These are phyloP conservation scores for Alaudala cheleensis DNA, from an alignment of 2,113 vertebrate species.

Conservation along the genomic window DNA sequence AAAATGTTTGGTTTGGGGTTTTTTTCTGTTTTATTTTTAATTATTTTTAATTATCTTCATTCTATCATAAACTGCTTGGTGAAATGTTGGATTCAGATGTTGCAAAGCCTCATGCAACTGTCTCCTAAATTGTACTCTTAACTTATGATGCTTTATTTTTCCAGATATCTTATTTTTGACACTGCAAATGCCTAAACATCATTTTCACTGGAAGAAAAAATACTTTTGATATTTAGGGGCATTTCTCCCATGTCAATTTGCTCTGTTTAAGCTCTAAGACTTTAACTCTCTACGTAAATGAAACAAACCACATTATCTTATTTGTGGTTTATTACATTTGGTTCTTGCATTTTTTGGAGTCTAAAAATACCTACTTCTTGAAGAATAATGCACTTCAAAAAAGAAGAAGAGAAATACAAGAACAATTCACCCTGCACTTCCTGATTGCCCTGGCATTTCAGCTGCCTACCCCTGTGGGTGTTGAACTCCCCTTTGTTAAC, in stretches of 20 bases:
- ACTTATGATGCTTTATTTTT: not conserved
- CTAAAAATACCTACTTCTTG: not conserved
- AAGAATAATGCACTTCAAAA: not conserved
- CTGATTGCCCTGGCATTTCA: not conserved
- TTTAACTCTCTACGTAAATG: not conserved
- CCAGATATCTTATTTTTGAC: not conserved
- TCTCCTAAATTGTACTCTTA: not conserved
- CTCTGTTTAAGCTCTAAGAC: not conserved
- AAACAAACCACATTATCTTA: not conserved
- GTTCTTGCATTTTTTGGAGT: not conserved
- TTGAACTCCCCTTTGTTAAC: not conserved
- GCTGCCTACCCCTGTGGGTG: not conserved
- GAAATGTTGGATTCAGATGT: not conserved
- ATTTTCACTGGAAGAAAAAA: not conserved
- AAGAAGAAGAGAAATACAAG: not conserved
- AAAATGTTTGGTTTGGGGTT: not conserved
- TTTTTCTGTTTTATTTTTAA: not conserved
- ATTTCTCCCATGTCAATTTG: rapidly evolving
- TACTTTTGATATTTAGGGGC: not conserved
- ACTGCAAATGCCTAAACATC: not conserved
- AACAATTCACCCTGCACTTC: not conserved
- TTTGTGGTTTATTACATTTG: not conserved
- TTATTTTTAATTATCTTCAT: not conserved
- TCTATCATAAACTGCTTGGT: not conserved
- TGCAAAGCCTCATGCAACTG: not conserved